Evolutionary conservation across 2,888 invertebrate genomes (phyloP).

Genomic region (Drosophila phalerata): DNA sequence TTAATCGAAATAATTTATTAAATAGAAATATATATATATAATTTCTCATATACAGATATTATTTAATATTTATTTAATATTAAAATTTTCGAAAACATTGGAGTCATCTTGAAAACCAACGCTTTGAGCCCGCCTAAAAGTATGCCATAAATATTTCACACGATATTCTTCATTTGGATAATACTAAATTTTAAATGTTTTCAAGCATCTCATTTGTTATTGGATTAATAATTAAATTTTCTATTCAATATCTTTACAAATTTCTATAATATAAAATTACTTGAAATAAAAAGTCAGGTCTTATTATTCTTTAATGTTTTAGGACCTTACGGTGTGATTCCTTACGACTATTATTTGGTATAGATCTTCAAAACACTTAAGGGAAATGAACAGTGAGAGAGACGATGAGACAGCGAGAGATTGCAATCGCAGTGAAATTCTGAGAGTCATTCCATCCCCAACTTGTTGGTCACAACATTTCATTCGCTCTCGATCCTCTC

Average conservation of each 20-base stretch:
- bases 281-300: background rate
- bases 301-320: background rate
- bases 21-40: too few relatives aligned
- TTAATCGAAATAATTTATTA: too few relatives aligned
- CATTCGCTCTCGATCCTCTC: background rate
- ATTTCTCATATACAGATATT: too few relatives aligned
- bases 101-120: background rate
- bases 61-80: background rate
- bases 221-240: background rate
- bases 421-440: constrained; percentile 8
- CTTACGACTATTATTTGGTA: background rate
- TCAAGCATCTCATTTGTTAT: background rate
- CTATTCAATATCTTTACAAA: background rate
- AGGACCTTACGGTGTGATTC: background rate
- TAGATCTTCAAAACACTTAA: background rate
- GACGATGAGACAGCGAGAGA: background rate
- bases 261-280: background rate
- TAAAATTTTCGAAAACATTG: background rate
- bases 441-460: constrained; percentile 25
- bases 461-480: background rate
- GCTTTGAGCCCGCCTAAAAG: constrained; percentile 3
- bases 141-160: constrained; percentile 4
- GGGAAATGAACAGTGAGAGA: background rate
- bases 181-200: background rate
- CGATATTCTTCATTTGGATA: background rate